Evolutionary conservation across 2,113 vertebrate species (phyloP).

Genomic region (Phrynosoma blainvillii): DNA sequence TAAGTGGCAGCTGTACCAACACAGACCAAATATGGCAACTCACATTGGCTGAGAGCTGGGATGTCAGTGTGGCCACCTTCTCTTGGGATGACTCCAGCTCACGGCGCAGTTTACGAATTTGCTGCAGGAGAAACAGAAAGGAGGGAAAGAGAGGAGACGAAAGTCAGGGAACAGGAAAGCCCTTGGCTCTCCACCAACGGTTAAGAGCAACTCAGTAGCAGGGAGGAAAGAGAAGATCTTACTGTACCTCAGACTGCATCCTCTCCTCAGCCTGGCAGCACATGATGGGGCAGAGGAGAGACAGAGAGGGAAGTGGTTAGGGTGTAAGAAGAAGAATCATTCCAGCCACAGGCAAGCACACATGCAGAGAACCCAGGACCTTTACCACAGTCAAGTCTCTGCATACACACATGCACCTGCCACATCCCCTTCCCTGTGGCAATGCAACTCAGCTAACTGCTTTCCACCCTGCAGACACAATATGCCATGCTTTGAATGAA

Average conservation of each 20-base stretch:
- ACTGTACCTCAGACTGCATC: constrained; percentile 95
- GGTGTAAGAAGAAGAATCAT: constrained; percentile 46
- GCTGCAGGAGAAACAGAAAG: constrained; percentile 72
- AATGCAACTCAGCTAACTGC: background rate
- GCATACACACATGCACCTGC: background rate
- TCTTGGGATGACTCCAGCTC: constrained; percentile 96
- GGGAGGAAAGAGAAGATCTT: constrained; percentile 45
- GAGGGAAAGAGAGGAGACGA: background rate
- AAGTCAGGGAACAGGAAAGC: background rate
- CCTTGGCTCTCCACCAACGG: fast-evolving
- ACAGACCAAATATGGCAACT: constrained; percentile 43
- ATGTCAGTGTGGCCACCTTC: constrained; percentile 91
- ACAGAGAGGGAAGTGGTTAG: constrained; percentile 73
- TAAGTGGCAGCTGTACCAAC: background rate
- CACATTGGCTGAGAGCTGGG: constrained; percentile 93
- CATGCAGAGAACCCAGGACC: constrained; percentile 56
- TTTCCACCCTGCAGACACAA: background rate
- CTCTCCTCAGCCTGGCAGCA: constrained; percentile 92
- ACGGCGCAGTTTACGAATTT: constrained; percentile 93
- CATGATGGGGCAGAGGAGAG: constrained; percentile 73
- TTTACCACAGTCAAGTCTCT: background rate
- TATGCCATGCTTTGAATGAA: background rate
- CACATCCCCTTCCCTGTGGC: background rate
- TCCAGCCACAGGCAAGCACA: constrained; percentile 40
- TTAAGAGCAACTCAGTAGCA: background rate